Evolutionary conservation across 1,140 invertebrate genomes (phyloP).

Genomic region (Micrasema minimum): DNA sequence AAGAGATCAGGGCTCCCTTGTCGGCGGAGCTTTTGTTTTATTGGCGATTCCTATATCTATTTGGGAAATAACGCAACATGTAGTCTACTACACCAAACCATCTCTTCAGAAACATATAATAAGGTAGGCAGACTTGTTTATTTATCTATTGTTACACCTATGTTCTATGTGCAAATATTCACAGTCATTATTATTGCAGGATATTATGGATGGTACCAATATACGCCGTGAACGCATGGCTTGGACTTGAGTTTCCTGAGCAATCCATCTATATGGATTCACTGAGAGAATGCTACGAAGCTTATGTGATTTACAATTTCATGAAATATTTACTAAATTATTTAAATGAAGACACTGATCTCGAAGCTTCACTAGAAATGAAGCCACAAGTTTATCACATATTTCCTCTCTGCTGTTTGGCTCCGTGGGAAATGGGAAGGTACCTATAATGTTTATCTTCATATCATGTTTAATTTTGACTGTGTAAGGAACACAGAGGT

Average conservation of each 20-base stretch:
- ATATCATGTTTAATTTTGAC: too few relatives aligned
- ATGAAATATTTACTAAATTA: conserved; percentile 95
- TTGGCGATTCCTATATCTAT: conserved; percentile 91
- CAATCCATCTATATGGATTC: conserved; percentile 93
- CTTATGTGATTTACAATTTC: conserved; percentile 97
- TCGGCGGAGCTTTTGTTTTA: conserved; percentile 91
- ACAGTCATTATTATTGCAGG: conserved; percentile 68
- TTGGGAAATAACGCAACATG: conserved; percentile 94
- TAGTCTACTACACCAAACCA: conserved; percentile 94
- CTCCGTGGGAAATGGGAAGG: conserved; percentile 89
- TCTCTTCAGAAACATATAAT: conserved; percentile 94
- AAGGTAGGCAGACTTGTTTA: conserved; percentile 68
- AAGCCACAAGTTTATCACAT: conserved; percentile 88
- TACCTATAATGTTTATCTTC: too few relatives aligned
- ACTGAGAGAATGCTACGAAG: conserved; percentile 94
- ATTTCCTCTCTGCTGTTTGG: conserved; percentile 86
- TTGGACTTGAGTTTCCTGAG: conserved; percentile 83
- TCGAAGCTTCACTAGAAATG: conserved; percentile 83
- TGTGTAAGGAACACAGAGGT: too few relatives aligned
- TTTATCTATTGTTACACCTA: not conserved
- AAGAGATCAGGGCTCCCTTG: conserved; percentile 80
- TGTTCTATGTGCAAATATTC: conserved; percentile 1
- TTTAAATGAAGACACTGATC: conserved; percentile 83
- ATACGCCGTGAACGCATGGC: conserved; percentile 93
- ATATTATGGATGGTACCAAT: conserved; percentile 99